Evolutionary conservation across 64 coral and sea anemone genomes (phyloP).

Genomic region (Orbicella faveolata): DNA sequence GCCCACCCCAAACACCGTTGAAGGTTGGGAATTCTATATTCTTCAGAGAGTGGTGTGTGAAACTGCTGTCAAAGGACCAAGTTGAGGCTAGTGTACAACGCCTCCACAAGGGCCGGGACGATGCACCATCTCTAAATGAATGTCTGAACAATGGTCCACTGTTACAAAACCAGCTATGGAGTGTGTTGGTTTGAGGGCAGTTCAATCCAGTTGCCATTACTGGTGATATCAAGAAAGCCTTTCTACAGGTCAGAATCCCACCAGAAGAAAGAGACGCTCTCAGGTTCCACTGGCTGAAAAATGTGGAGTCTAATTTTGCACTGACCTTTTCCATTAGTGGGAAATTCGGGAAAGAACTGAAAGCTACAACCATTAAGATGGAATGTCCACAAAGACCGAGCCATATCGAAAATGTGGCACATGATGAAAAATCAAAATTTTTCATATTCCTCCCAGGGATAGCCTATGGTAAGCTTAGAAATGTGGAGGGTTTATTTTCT

Average conservation of each 20-base stretch:
- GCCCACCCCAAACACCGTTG: not conserved
- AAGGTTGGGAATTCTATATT: not conserved
- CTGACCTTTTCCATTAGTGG: too few relatives aligned
- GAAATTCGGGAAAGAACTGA: too few relatives aligned
- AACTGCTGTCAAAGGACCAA: not conserved
- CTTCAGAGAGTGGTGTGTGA: not conserved
- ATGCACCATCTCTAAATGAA: not conserved
- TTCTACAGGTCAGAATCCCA: not conserved
- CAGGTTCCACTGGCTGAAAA: not conserved
- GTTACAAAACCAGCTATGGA: not conserved
- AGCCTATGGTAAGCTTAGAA: too few relatives aligned
- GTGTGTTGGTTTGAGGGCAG: not conserved
- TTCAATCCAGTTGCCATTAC: not conserved
- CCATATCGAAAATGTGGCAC: too few relatives aligned
- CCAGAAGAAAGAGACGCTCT: not conserved
- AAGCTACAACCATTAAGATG: too few relatives aligned
- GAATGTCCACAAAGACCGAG: too few relatives aligned
- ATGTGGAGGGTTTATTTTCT: too few relatives aligned
- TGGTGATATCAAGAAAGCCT: not conserved
- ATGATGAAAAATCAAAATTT: too few relatives aligned
- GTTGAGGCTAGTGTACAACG: too few relatives aligned
- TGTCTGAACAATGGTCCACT: not conserved
- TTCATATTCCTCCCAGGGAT: too few relatives aligned
- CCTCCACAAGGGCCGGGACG: not conserved
- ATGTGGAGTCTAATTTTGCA: not conserved